These are phyloP conservation scores for Coluber constrictor DNA, from an alignment of 2,797 vertebrate species.

Conservation along the genomic window DNA sequence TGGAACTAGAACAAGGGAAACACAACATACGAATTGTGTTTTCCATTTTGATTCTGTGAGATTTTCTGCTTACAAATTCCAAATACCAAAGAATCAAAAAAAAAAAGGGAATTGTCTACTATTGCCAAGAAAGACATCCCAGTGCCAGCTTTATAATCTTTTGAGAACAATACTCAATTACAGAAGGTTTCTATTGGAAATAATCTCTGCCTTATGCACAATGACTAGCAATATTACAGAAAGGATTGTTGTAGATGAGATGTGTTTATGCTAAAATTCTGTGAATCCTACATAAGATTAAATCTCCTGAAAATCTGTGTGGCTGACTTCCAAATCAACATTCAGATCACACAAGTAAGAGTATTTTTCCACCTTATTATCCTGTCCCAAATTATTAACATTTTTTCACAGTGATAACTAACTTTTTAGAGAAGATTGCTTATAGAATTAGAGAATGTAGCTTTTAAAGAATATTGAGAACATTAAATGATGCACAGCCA, in stretches of 20 bases:
- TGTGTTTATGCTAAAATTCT: not conserved
- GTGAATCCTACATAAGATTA: not conserved
- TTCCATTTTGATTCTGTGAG: not conserved
- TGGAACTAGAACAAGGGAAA: not conserved
- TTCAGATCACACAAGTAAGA: not conserved
- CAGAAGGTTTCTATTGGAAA: constrained; percentile 34
- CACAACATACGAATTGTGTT: too few relatives aligned
- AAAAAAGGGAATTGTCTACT: constrained; percentile 22
- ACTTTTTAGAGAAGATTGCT: too few relatives aligned
- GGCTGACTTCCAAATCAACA: not conserved
- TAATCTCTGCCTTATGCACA: not conserved
- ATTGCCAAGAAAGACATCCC: not conserved
- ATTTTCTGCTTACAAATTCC: not conserved
- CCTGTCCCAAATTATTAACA: not conserved
- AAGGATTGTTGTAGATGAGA: constrained; percentile 20
- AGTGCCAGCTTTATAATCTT: constrained; percentile 16
- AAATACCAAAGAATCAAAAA: constrained; percentile 28
- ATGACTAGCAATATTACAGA: constrained; percentile 25
- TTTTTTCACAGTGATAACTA: not conserved
- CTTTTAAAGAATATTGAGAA: too few relatives aligned
- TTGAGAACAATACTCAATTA: constrained; percentile 39
- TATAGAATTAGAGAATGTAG: too few relatives aligned
- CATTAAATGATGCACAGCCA: too few relatives aligned
- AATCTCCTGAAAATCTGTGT: not conserved
- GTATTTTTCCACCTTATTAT: not conserved